These are phyloP conservation scores for Leuciscus waleckii DNA, from an alignment of 2,797 vertebrate genomes.

Conservation along the genomic window DNA sequence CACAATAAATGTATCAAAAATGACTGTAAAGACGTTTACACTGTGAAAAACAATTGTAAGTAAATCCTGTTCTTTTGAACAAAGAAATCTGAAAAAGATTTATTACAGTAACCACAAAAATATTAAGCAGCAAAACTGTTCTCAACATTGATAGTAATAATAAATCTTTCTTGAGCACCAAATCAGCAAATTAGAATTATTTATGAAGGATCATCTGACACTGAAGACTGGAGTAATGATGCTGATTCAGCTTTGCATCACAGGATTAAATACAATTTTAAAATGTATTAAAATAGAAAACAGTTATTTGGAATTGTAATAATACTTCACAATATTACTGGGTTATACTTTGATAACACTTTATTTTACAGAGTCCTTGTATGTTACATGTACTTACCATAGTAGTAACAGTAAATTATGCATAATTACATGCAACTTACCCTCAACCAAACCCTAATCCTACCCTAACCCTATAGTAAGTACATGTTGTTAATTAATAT, in stretches of 20 bases:
- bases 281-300: background rate
- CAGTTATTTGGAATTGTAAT: background rate
- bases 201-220: too few relatives aligned
- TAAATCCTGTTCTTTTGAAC: background rate
- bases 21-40: background rate
- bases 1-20: background rate
- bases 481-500: too few relatives aligned
- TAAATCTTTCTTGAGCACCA: background rate
- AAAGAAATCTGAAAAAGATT: background rate
- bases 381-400: too few relatives aligned
- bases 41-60: background rate
- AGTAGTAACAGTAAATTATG: too few relatives aligned
- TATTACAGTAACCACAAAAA: background rate
- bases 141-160: background rate
- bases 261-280: background rate
- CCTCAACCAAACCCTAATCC: too few relatives aligned
- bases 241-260: background rate
- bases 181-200: too few relatives aligned
- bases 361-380: too few relatives aligned
- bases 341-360: too few relatives aligned
- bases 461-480: too few relatives aligned
- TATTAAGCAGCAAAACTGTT: background rate
- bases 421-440: too few relatives aligned
- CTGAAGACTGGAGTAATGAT: background rate
- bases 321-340: background rate